Percentiles rank a stretch among this genome's conserved stretches.
These are phyloP conservation scores for Antheraea mylitta DNA, from an alignment of 1,140 invertebrate species.

Conservation along the genomic window DNA sequence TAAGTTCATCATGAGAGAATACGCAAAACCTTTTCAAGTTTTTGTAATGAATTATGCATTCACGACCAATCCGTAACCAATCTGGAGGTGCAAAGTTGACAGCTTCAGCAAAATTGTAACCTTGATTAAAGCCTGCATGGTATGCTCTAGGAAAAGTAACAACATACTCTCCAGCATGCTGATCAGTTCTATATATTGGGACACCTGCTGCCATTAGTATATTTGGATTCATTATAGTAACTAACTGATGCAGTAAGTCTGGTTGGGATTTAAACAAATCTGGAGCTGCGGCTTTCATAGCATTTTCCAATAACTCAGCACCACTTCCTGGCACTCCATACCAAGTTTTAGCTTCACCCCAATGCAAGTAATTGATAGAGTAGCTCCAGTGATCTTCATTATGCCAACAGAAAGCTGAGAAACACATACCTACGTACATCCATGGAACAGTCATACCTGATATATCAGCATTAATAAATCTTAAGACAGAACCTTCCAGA, in stretches of 20 bases:
- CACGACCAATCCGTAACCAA: slow-evolving; percentile 96
- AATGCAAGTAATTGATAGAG: slow-evolving; percentile 99
- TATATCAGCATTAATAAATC: slow-evolving; percentile 98
- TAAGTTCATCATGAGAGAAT: slow-evolving; percentile 99
- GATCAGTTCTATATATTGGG: slow-evolving; percentile 90
- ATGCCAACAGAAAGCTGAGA: slow-evolving; percentile 99
- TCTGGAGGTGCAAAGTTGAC: slow-evolving; percentile 99
- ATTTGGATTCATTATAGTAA: slow-evolving; percentile 99
- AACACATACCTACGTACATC: slow-evolving; percentile 99
- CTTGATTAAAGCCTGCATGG: slow-evolving; percentile 99
- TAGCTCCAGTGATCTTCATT: slow-evolving; percentile 99
- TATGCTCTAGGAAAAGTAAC: slow-evolving; percentile 99
- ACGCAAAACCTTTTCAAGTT: slow-evolving; percentile 96
- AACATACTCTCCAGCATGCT: slow-evolving; percentile 99
- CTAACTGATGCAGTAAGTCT: slow-evolving; percentile 98
- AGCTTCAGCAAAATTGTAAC: slow-evolving; percentile 99
- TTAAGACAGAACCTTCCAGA: slow-evolving; percentile 94
- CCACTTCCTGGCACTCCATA: slow-evolving; percentile 97
- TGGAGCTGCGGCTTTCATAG: slow-evolving; percentile 97
- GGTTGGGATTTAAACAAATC: slow-evolving; percentile 97
- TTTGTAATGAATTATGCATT: slow-evolving; percentile 97
- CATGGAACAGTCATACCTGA: slow-evolving; percentile 99
- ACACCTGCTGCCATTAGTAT: slow-evolving; percentile 93
- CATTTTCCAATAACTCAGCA: slow-evolving; percentile 96
- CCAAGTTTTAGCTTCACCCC: slow-evolving; percentile 94